Evolutionary conservation across 1,140 invertebrate species (phyloP).

Genomic region (Psix sp.): DNA sequence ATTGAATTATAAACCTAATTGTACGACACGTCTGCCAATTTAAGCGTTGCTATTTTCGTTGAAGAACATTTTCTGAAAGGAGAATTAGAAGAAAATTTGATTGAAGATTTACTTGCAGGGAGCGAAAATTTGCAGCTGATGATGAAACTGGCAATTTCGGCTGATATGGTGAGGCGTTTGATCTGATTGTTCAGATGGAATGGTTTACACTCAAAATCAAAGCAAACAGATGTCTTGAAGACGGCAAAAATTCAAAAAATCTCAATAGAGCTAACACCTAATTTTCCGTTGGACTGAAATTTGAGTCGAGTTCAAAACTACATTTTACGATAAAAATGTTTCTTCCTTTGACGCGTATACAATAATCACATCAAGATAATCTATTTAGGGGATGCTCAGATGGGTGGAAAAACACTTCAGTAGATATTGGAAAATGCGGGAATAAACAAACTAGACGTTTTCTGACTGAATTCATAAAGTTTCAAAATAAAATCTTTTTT

Average conservation of each 20-base stretch:
- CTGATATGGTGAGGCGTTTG: background rate
- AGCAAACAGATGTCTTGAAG: too few species aligned
- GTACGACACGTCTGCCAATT: constrained; percentile 25
- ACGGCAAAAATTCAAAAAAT: constrained; percentile 3
- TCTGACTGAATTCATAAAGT: background rate
- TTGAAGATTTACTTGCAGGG: background rate
- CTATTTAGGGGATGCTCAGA: constrained; percentile 69
- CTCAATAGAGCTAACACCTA: constrained; percentile 65
- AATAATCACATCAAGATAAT: constrained; percentile 73
- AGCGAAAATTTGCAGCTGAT: too few species aligned
- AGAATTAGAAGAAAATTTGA: background rate
- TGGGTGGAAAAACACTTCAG: constrained; percentile 66
- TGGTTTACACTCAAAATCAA: background rate
- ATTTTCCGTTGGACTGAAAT: constrained; percentile 66
- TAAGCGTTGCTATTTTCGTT: background rate
- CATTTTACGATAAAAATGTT: constrained; percentile 66
- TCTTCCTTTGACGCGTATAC: constrained; percentile 74
- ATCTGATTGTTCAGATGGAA: background rate
- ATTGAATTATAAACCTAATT: constrained; percentile 50
- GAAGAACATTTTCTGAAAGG: background rate
- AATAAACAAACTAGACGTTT: background rate
- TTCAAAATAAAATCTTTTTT: background rate
- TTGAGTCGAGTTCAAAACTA: constrained; percentile 54
- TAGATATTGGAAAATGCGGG: background rate
- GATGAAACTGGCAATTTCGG: too few species aligned